Percentiles rank a stretch among this genome's conserved stretches.
These are phyloP conservation scores for Poeciliopsis paucimaculata DNA, from an alignment of 2,797 vertebrate species.

Conservation along the genomic window DNA sequence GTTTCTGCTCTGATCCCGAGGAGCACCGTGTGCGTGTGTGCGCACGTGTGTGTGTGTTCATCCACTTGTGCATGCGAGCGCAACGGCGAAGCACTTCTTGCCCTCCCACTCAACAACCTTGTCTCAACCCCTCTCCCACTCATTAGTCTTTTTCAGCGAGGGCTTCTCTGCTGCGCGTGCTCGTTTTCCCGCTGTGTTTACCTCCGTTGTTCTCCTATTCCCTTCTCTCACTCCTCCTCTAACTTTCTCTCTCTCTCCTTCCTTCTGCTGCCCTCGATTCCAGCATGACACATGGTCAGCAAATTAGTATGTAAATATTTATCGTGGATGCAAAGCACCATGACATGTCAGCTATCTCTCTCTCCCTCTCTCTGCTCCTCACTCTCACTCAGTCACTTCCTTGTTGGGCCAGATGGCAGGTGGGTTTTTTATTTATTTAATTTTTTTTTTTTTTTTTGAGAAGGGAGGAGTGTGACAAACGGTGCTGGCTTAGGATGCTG, in stretches of 20 bases:
- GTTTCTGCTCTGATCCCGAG: constrained; percentile 40
- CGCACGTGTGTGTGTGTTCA: background rate
- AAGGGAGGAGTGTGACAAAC: constrained; percentile 39
- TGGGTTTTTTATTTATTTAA: constrained; percentile 46
- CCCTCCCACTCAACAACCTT: constrained; percentile 68
- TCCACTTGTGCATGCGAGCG: constrained; percentile 26
- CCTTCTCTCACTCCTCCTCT: constrained; percentile 4
- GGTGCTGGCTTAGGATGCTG: constrained; percentile 54
- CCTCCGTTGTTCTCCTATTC: constrained; percentile 41
- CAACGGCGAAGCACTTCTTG: constrained; percentile 45
- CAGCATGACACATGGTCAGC: constrained; percentile 52
- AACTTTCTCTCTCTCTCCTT: constrained; percentile 5
- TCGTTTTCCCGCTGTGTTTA: constrained; percentile 43
- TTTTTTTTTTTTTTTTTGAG: background rate
- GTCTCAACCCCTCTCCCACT: constrained; percentile 69
- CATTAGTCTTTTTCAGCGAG: constrained; percentile 48
- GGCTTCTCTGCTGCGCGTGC: constrained; percentile 47
- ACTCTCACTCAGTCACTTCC: constrained; percentile 59
- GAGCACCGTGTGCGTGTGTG: constrained; percentile 8
- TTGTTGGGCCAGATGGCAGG: constrained; percentile 75
- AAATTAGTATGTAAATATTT: constrained; percentile 74
- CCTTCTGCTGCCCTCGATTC: constrained; percentile 19
- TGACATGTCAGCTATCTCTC: constrained; percentile 44
- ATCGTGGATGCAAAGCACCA: constrained; percentile 59
- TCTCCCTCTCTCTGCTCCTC: constrained; percentile 19